Evolutionary conservation across 2,113 vertebrate genomes (phyloP).

Genomic region (Chionodraco myersi): DNA sequence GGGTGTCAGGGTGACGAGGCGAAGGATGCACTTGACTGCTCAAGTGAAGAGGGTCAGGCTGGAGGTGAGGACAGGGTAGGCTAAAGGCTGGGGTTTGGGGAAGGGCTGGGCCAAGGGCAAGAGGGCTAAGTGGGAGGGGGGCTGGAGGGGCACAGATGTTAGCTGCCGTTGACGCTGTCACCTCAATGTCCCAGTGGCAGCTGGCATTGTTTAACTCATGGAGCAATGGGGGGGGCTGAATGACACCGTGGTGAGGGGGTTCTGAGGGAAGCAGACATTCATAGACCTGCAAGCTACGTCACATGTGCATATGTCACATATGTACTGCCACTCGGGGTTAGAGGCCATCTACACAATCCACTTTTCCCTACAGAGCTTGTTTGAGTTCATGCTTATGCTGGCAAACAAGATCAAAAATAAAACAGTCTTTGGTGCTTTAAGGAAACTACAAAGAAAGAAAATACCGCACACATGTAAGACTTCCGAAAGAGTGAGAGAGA

Average conservation of each 20-base stretch:
- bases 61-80: constrained; percentile 12
- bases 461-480: neutral
- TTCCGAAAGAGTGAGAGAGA: neutral
- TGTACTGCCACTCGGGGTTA: constrained; percentile 49
- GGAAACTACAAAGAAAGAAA: neutral
- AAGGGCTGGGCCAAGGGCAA: constrained; percentile 51
- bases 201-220: constrained; percentile 74
- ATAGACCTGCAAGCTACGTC: constrained; percentile 48
- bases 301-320: constrained; percentile 74
- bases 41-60: constrained; percentile 44
- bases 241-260: neutral
- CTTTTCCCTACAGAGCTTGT: constrained; percentile 51
- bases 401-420: constrained; percentile 12
- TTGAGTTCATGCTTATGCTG: constrained; percentile 31
- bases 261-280: constrained; percentile 20
- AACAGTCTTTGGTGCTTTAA: constrained; percentile 1
- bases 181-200: constrained; percentile 70
- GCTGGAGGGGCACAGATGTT: constrained; percentile 78
- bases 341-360: constrained; percentile 49
- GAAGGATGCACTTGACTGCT: constrained; percentile 75
- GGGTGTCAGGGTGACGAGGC: constrained; percentile 50
- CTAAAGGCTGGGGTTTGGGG: constrained; percentile 30
- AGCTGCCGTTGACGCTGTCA: constrained; percentile 72
- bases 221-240: constrained; percentile 8
- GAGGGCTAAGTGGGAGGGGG: constrained; percentile 43